Base-by-base conservation (phyloP, 2,113 vertebrate species). In the Phaethornis superciliosus region DNA sequence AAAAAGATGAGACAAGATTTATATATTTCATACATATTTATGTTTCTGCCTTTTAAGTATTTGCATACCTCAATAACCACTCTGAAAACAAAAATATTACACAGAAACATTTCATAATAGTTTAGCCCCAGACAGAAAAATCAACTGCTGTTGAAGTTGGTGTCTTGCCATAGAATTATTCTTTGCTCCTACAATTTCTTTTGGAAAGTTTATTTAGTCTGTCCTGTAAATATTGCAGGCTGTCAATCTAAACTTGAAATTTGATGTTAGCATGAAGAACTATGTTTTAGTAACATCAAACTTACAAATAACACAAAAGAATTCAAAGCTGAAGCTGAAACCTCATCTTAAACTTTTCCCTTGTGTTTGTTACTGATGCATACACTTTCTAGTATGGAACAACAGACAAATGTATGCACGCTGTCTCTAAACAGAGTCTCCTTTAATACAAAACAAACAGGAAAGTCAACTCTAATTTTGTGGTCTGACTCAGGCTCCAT, bases 161-260 rank as follows among this genome's bases (percentile, higher is more conserved):
- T 96, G 84, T 88, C 92, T 88, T 96, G 96, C 95, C 96, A 96
- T 56, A 71, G 83, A 72, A 95, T 95, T 96, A 95, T 97, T 97
- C 81, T 96, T 94, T 95, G 76, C 89, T 94, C 78, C 89, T 94
- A 94, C 86, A 67, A 91, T 95, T 97, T 95, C 75, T 88, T 91
- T 88, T 80, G 71, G 70, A 96, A 94, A 86, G 95, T 93, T 96
- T 96, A 97, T 96, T 97, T 96, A 92, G 90, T 92, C 94, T 96
- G 93, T 92, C 88, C 94, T 94, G 91, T 90, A 88, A 96, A 85
- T 94, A 87, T 35, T 95, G 88, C 92, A 91, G 77, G 52, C 91
- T 96, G 96, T 96, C 95, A 96, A 94, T 97, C 91, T 71, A 49
- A 90, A 96, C 84, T 51, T 90, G 91, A 95, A 94, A 96, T 93